Base-by-base conservation (phyloP, 2,888 invertebrate genomes). In the Gastracanthus pulcherrimus region DNA sequence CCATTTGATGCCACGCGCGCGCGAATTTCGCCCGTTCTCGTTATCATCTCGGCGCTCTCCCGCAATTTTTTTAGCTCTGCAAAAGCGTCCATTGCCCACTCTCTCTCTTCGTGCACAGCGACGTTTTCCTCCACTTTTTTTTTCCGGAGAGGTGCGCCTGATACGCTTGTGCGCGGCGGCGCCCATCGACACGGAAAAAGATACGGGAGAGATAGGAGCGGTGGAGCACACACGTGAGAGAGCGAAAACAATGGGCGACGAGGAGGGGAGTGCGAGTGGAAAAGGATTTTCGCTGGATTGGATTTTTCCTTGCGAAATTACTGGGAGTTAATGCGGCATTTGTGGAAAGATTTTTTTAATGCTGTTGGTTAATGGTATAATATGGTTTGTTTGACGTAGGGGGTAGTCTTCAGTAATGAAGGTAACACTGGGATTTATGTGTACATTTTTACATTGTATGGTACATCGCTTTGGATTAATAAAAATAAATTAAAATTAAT, bases 131-230 rank as follows among this genome's bases (percentile, higher is more conserved):
- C 29, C 26, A n/a, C n/a, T 29, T 31, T 62, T 45, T 26, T 34
- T 55, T 62, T 41, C 29, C 72, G 34, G 60, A 36, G 38, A 0
- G 19, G 48, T 45, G 36, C 13, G 58, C 34, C 11, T 9, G 41
- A 34, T 19, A 36, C 58, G 71, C 38, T 16, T 34, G 34, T 23
- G 26, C 4, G n/a, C 29, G 36, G 16, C 34, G 23, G 38, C 36
- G 29, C n/a, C 36, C 75, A 75, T 75, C 75, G 75, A 66, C 75
- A 36, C 51, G 66, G 58, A 55, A 74, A 75, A 64, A 62, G 62
- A 62, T 62, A 62, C 19, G 34, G 36, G 60, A n/a, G 29, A 74
- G 74, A 75, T 26, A 62, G 16, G n/a, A n/a, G n/a, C n/a, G n/a
- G n/a, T n/a, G n/a, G n/a, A n/a, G n/a, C n/a, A n/a, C 29, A 58